Evolutionary conservation across 2,888 invertebrate genomes (phyloP).

Genomic region (Ligdia adustata): DNA sequence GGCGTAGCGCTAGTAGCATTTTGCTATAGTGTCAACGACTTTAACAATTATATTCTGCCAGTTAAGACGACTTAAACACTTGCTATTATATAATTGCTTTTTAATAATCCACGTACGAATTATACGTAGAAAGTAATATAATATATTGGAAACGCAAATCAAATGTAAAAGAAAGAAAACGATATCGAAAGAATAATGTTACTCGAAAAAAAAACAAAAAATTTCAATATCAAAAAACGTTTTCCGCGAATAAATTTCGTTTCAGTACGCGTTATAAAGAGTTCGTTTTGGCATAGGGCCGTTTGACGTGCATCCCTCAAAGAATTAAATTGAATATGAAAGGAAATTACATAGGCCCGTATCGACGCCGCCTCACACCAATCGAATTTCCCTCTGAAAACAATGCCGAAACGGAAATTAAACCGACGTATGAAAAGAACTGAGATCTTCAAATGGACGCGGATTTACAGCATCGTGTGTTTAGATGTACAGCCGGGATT

Average conservation of each 20-base stretch:
- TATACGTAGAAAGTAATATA: background rate
- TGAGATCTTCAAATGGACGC: slow-evolving; percentile 58
- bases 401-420: slow-evolving; percentile 79
- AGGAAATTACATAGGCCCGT: slow-evolving; percentile 77
- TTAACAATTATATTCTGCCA: too few species aligned
- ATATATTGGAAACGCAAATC: background rate
- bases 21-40: too few species aligned
- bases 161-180: slow-evolving; percentile 2
- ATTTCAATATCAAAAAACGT: slow-evolving; percentile 44
- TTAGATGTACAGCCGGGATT: slow-evolving; percentile 10
- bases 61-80: too few species aligned
- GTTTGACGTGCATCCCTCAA: slow-evolving; percentile 64
- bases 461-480: slow-evolving; percentile 46
- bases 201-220: slow-evolving; percentile 30
- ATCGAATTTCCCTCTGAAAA: slow-evolving; percentile 77
- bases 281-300: slow-evolving; percentile 54
- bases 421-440: slow-evolving; percentile 70
- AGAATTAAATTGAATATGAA: slow-evolving; percentile 74
- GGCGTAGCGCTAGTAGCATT: too few species aligned
- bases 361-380: slow-evolving; percentile 68
- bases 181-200: slow-evolving; percentile 37
- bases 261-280: slow-evolving; percentile 50
- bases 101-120: too few species aligned
- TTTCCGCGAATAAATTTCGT: slow-evolving; percentile 52
- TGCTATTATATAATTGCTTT: too few species aligned